Evolutionary conservation across 1,140 invertebrate genomes (phyloP).

Genomic region (Calephelis nemesis): DNA sequence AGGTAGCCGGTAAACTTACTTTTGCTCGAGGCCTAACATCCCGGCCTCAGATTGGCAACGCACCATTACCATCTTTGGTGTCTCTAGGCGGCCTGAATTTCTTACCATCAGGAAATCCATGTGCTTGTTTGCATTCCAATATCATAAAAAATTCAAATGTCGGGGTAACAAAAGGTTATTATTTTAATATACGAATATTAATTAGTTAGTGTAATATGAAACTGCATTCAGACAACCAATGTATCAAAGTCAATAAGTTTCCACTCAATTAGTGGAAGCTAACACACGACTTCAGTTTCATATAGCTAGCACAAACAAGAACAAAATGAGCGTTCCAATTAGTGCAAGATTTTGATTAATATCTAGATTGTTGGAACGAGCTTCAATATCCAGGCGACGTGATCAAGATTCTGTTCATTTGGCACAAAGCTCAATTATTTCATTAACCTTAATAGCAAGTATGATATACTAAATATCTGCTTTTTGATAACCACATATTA

Average conservation of each 20-base stretch:
- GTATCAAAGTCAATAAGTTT: slow-evolving; percentile 3
- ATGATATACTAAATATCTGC: slow-evolving; percentile 7
- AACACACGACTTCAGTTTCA: slow-evolving; percentile 4
- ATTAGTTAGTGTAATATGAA: too few species aligned
- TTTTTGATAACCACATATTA: not conserved
- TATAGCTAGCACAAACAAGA: slow-evolving; percentile 22
- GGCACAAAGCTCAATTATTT: slow-evolving; percentile 40
- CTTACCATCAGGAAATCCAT: too few species aligned
- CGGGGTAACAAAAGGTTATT: too few species aligned
- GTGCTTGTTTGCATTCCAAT: too few species aligned
- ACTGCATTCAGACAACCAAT: not conserved
- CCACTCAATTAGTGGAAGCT: not conserved
- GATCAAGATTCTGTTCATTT: slow-evolving; percentile 59
- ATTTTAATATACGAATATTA: too few species aligned
- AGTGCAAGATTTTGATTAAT: slow-evolving; percentile 65
- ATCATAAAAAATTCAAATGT: too few species aligned
- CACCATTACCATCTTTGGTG: too few species aligned
- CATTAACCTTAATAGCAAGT: slow-evolving; percentile 12
- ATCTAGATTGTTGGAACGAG: slow-evolving; percentile 54
- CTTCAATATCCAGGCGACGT: slow-evolving; percentile 59
- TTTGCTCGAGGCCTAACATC: too few species aligned
- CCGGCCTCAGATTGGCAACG: too few species aligned
- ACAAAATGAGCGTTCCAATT: slow-evolving; percentile 68
- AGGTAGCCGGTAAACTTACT: too few species aligned
- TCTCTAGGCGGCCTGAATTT: too few species aligned